Percentiles rank a stretch among this genome's conserved stretches.
Conservation (phyloP, 2,797 vertebrate species). For the Enteromius afrohamiltoni region DNA sequence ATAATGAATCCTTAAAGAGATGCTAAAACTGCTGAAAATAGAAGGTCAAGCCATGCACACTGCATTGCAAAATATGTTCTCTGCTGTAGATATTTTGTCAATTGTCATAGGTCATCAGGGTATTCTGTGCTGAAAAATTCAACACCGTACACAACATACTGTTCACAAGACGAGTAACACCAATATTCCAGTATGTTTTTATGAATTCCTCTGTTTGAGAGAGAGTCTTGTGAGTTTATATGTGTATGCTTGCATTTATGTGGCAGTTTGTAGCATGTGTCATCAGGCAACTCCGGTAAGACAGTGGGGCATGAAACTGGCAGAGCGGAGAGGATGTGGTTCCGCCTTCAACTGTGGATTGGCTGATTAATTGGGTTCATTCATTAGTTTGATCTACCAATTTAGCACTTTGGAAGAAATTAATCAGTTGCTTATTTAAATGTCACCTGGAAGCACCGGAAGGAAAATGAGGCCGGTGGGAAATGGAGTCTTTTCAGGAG, state of each 20-base stretch:
- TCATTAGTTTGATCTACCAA: slow-evolving; percentile 79
- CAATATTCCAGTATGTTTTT: background rate
- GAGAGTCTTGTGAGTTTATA: background rate
- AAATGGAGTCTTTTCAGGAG: slow-evolving; percentile 62
- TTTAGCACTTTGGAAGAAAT: slow-evolving; percentile 74
- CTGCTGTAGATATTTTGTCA: background rate
- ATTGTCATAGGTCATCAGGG: background rate
- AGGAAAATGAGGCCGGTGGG: slow-evolving; percentile 72
- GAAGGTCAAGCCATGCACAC: background rate
- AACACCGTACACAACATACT: background rate
- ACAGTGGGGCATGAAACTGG: background rate
- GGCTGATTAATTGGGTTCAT: slow-evolving; percentile 76
- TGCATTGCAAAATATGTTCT: background rate
- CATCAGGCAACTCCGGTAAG: slow-evolving; percentile 20
- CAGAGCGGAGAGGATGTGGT: slow-evolving; percentile 16
- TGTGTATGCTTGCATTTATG: slow-evolving; percentile 22
- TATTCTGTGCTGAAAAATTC: background rate
- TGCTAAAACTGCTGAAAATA: background rate
- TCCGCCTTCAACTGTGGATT: slow-evolving; percentile 56
- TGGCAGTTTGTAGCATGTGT: slow-evolving; percentile 12
- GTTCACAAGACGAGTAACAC: background rate
- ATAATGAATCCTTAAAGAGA: background rate
- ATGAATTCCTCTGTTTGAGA: background rate
- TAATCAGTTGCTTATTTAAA: slow-evolving; percentile 82
- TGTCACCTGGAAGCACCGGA: slow-evolving; percentile 66